Evolutionary conservation across 2,113 vertebrate species (phyloP).

Genomic region (Neotoma lepida): DNA sequence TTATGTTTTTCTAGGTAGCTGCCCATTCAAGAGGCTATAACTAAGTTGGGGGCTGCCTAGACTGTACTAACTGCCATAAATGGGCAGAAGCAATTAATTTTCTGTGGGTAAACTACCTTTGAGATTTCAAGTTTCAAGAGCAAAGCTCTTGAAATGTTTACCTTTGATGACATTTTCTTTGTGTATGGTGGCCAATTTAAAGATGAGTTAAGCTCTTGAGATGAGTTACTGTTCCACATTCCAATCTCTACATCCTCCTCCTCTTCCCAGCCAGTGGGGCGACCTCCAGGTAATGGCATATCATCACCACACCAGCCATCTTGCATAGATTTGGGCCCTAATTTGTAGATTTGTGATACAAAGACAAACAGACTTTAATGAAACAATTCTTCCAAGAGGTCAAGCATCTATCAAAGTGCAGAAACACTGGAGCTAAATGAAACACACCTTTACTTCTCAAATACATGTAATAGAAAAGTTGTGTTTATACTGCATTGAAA

Average conservation of each 20-base stretch:
- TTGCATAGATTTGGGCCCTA: conserved; percentile 96
- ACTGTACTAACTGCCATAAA: conserved; percentile 57
- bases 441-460: not conserved
- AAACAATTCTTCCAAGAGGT: conserved; percentile 3
- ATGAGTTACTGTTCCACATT: conserved; percentile 95
- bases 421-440: not conserved
- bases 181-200: conserved; percentile 94
- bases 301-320: conserved; percentile 95
- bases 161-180: conserved; percentile 95
- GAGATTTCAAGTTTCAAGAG: conserved; percentile 63
- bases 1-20: conserved; percentile 58
- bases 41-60: conserved; percentile 65
- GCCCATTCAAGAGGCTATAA: conserved; percentile 42
- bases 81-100: conserved; percentile 29
- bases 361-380: conserved; percentile 45
- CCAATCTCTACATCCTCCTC: conserved; percentile 98
- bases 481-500: not conserved
- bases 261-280: conserved; percentile 93
- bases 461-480: not conserved
- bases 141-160: conserved; percentile 80
- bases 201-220: conserved; percentile 92
- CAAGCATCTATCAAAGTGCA: not conserved
- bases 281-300: conserved; percentile 85
- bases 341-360: conserved; percentile 47
- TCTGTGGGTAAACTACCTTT: conserved; percentile 72